phyloP scores from a whole-genome alignment of 2,888 invertebrate genomes.

The Synergus laeviventris region DNA sequence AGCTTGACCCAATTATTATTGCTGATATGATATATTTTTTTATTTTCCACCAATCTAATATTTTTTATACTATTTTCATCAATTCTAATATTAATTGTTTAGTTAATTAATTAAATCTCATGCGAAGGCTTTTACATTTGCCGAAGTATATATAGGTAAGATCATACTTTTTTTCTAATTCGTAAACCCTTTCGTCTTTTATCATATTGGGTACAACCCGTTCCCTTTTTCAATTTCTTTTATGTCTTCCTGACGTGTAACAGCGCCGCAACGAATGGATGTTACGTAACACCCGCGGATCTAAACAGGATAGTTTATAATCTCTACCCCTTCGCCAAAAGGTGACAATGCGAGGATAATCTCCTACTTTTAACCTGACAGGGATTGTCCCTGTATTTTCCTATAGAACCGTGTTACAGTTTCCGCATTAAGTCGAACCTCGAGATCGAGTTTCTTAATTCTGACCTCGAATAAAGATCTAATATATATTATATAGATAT shows the following conservation, averaged over 20 bases:
- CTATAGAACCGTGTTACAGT: neutral
- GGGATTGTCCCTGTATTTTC: conserved; percentile 42
- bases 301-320: conserved; percentile 9
- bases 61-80: too few relatives aligned
- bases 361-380: conserved; percentile 57
- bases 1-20: neutral
- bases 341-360: conserved; percentile 63
- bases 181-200: neutral
- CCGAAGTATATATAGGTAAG: too few relatives aligned
- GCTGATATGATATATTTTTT: too few relatives aligned
- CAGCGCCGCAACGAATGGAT: conserved; percentile 41
- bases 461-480: conserved; percentile 18
- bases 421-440: conserved; percentile 8
- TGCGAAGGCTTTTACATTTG: too few relatives aligned
- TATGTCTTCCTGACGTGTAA: conserved; percentile 21
- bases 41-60: neutral
- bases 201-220: neutral
- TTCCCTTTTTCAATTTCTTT: conserved; percentile 3
- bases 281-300: conserved; percentile 41
- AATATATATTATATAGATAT: conserved; percentile 12
- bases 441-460: conserved; percentile 29
- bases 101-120: too few relatives aligned
- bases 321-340: conserved; percentile 42
- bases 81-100: neutral
- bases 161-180: neutral